Percentiles rank a stretch among this genome's conserved stretches.
Evolutionary conservation across 2,888 invertebrate genomes (phyloP).

Genomic region (Cerastis leucographa): DNA sequence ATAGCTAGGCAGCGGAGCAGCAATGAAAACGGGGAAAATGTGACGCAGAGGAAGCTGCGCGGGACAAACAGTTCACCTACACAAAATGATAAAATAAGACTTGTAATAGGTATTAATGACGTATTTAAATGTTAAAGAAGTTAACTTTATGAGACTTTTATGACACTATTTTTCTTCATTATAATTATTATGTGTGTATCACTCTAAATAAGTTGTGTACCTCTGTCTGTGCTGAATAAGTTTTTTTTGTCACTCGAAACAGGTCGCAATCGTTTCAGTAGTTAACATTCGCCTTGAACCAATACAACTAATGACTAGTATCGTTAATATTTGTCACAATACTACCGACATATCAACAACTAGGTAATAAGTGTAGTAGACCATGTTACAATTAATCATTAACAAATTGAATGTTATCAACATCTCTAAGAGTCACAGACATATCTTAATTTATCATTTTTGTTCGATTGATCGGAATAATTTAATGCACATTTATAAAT

Average conservation of each 20-base stretch:
- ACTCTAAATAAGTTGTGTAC: neutral
- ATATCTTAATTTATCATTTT: slow-evolving; percentile 77
- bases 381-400: slow-evolving; percentile 75
- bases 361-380: slow-evolving; percentile 67
- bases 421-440: slow-evolving; percentile 68
- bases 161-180: neutral
- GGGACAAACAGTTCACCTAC: too few species aligned
- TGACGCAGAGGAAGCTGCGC: too few species aligned
- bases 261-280: slow-evolving; percentile 16
- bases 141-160: neutral
- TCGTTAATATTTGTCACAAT: slow-evolving; percentile 69
- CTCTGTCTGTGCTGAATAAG: neutral
- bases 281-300: slow-evolving; percentile 57
- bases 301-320: slow-evolving; percentile 51
- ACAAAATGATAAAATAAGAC: neutral
- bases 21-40: too few species aligned
- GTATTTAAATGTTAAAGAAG: slow-evolving; percentile 10
- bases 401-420: slow-evolving; percentile 76
- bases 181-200: neutral
- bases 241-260: neutral
- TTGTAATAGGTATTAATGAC: slow-evolving; percentile 15
- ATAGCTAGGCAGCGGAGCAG: too few species aligned
- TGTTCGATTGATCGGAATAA: slow-evolving; percentile 77
- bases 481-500: slow-evolving; percentile 72
- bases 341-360: slow-evolving; percentile 65